These are phyloP conservation scores for Matsumurasca onukii DNA, from an alignment of 1,140 invertebrate species.

Conservation along the genomic window DNA sequence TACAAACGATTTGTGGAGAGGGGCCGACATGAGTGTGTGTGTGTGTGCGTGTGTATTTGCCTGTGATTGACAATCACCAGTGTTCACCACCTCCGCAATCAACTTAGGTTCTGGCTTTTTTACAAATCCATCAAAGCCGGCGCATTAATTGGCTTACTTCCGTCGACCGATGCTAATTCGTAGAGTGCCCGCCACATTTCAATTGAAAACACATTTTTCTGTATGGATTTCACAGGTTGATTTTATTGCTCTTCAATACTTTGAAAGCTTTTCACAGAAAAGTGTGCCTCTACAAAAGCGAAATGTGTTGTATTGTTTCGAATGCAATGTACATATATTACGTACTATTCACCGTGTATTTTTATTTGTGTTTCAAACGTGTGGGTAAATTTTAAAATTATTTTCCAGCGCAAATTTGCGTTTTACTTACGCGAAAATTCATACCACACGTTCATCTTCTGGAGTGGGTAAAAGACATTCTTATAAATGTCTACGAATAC, in stretches of 20 bases:
- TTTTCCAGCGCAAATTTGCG: too few relatives aligned
- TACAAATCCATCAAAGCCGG: conserved; percentile 22
- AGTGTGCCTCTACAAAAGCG: too few relatives aligned
- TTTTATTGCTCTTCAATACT: background rate
- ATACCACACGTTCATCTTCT: too few relatives aligned
- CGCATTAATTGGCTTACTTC: conserved; percentile 6
- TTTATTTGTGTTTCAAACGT: too few relatives aligned
- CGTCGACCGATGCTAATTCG: background rate
- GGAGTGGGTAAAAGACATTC: too few relatives aligned
- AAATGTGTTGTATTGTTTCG: background rate
- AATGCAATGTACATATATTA: background rate
- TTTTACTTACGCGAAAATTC: too few relatives aligned
- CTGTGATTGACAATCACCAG: conserved; percentile 5
- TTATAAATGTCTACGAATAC: too few relatives aligned
- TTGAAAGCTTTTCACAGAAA: background rate
- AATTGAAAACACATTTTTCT: background rate
- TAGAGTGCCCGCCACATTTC: conserved; percentile 5
- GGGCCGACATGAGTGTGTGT: background rate
- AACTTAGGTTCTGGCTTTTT: conserved; percentile 21
- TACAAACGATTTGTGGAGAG: conserved; percentile 17
- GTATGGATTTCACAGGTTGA: background rate
- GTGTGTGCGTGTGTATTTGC: background rate
- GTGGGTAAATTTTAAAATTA: too few relatives aligned
- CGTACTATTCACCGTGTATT: background rate
- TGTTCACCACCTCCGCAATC: conserved; percentile 15